Percentiles rank a stretch among this genome's conserved stretches.
Conservation (phyloP, 2,888 invertebrate genomes). For the Diadegma fenestrale region DNA sequence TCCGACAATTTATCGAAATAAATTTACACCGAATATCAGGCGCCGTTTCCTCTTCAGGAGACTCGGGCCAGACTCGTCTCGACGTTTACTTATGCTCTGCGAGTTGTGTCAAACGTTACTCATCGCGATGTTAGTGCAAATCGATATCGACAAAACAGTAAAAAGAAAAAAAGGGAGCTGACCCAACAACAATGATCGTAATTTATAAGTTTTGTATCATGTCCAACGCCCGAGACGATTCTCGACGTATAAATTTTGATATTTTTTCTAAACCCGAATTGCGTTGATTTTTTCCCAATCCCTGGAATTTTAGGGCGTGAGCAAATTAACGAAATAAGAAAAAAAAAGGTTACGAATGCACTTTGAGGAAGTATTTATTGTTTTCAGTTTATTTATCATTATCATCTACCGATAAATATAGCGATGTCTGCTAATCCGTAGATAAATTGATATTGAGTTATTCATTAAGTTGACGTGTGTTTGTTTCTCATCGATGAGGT, state of each 20-base stretch:
- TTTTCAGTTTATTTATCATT: conserved; percentile 68
- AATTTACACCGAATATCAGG: conserved; percentile 73
- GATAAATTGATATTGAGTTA: conserved; percentile 60
- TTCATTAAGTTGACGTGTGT: conserved; percentile 32
- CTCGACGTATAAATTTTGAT: background rate
- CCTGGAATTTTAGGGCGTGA: conserved; percentile 35
- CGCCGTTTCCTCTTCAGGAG: conserved; percentile 76
- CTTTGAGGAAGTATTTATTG: conserved; percentile 68
- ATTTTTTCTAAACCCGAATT: background rate
- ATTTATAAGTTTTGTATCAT: conserved; percentile 18
- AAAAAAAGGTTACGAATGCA: conserved; percentile 45
- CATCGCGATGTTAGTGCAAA: background rate
- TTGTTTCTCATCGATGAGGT: conserved; percentile 56
- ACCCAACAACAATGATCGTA: background rate
- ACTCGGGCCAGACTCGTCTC: conserved; percentile 84
- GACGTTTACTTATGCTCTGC: conserved; percentile 88
- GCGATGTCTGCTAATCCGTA: conserved; percentile 66
- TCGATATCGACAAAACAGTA: background rate
- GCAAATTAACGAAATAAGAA: conserved; percentile 26
- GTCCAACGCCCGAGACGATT: conserved; percentile 1
- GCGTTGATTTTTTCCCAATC: background rate
- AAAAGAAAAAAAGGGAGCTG: background rate
- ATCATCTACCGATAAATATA: conserved; percentile 67
- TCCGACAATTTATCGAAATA: conserved; percentile 69
- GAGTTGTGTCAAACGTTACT: conserved; percentile 83